phyloP scores from a whole-genome alignment of 2,888 invertebrate species.

The Microplitis deprimator region DNA sequence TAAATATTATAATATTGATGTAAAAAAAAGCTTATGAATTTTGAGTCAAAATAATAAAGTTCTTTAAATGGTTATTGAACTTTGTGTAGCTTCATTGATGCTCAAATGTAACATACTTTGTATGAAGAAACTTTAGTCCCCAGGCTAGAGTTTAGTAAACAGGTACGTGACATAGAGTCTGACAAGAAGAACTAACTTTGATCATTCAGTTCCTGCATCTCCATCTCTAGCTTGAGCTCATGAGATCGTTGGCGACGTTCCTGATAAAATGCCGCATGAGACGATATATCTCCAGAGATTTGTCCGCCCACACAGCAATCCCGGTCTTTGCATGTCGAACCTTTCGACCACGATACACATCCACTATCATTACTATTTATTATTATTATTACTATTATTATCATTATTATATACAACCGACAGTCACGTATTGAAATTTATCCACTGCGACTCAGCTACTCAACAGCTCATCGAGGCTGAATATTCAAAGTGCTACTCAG shows the following conservation, averaged over 20 bases:
- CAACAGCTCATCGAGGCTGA: neutral
- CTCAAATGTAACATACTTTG: neutral
- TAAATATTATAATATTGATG: too few species aligned
- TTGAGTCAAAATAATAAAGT: neutral
- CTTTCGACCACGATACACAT: neutral
- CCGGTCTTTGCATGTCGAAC: neutral
- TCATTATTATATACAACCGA: neutral
- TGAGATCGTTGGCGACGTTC: neutral
- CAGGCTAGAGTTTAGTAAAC: slow-evolving; percentile 40
- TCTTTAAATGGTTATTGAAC: neutral
- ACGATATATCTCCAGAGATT: slow-evolving; percentile 2
- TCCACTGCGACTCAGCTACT: neutral
- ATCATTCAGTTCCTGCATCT: slow-evolving; percentile 38
- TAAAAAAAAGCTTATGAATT: neutral
- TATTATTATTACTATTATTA: neutral
- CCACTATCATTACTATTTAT: neutral
- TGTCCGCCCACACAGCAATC: neutral
- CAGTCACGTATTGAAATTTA: neutral
- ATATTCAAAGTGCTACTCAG: neutral
- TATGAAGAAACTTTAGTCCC: neutral
- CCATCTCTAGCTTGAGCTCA: neutral
- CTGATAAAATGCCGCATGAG: neutral
- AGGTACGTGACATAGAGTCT: slow-evolving; percentile 46
- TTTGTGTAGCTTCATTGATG: neutral
- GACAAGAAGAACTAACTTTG: slow-evolving; percentile 47